A percentile compares a stretch with the other conserved stretches of the same genome.
Evolutionary conservation across 2,888 invertebrate species (phyloP).

Genomic region (Cataglyphis cursor): DNA sequence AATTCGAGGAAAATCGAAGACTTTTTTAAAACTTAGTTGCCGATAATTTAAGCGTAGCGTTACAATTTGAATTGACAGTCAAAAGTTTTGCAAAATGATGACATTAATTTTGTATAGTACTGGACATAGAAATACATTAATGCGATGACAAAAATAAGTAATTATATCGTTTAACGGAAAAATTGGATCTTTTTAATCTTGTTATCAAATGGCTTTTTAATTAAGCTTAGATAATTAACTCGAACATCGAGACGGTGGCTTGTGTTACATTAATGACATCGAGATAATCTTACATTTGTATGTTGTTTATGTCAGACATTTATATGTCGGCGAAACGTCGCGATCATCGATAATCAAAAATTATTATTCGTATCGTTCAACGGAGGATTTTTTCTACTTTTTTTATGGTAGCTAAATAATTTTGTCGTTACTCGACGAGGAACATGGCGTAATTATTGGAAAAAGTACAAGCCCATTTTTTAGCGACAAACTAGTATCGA

Average conservation of each 20-base stretch:
- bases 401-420: constrained; percentile 13
- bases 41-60: not conserved
- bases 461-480: constrained; percentile 57
- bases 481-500: constrained; percentile 8
- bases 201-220: not conserved
- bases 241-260: not conserved
- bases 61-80: not conserved
- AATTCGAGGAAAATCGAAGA: not conserved
- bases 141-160: not conserved
- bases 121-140: not conserved
- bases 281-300: not conserved
- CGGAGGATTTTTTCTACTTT: not conserved
- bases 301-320: not conserved
- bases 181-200: not conserved
- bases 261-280: not conserved
- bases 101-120: not conserved
- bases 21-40: not conserved
- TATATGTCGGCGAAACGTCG: not conserved
- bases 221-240: constrained; percentile 12
- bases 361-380: not conserved
- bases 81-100: not conserved
- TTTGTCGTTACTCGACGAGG: constrained; percentile 48
- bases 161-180: not conserved
- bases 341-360: not conserved
- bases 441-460: constrained; percentile 65